These are phyloP conservation scores for Temnothorax curvispinosus DNA, from an alignment of 1,140 invertebrate species.

Conservation along the genomic window DNA sequence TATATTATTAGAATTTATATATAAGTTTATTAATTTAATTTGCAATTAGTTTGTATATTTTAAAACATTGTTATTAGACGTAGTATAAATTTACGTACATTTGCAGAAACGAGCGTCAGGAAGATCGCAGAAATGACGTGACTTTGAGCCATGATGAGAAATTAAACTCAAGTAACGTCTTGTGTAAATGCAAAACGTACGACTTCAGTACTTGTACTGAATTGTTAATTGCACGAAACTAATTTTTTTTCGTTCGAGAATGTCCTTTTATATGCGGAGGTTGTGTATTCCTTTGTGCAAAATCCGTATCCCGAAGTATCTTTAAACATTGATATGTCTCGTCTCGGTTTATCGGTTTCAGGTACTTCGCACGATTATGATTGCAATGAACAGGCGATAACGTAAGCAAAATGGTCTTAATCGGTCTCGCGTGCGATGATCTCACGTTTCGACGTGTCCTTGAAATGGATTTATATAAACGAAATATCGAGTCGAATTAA, in stretches of 20 bases:
- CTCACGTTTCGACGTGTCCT: slow-evolving; percentile 30
- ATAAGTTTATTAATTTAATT: slow-evolving; percentile 13
- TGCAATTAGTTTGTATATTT: neutral
- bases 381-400: neutral
- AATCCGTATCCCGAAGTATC: neutral
- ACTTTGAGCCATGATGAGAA: slow-evolving; percentile 19
- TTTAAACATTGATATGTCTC: slow-evolving; percentile 43
- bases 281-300: neutral
- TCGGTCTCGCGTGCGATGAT: neutral
- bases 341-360: neutral
- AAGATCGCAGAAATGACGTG: neutral
- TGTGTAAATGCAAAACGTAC: neutral
- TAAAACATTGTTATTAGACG: neutral
- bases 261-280: slow-evolving; percentile 27
- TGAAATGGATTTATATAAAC: neutral
- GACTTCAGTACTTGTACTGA: slow-evolving; percentile 1
- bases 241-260: neutral
- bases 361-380: slow-evolving; percentile 18
- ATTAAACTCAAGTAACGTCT: neutral
- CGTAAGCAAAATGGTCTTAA: neutral
- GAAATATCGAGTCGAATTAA: neutral
- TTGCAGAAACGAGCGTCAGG: slow-evolving; percentile 20
- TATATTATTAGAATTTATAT: neutral
- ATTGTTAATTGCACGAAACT: slow-evolving; percentile 11
- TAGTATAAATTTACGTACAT: slow-evolving; percentile 12